These are phyloP conservation scores for Cebus imitator DNA, from an alignment of 2,113 vertebrate genomes.

Conservation along the genomic window DNA sequence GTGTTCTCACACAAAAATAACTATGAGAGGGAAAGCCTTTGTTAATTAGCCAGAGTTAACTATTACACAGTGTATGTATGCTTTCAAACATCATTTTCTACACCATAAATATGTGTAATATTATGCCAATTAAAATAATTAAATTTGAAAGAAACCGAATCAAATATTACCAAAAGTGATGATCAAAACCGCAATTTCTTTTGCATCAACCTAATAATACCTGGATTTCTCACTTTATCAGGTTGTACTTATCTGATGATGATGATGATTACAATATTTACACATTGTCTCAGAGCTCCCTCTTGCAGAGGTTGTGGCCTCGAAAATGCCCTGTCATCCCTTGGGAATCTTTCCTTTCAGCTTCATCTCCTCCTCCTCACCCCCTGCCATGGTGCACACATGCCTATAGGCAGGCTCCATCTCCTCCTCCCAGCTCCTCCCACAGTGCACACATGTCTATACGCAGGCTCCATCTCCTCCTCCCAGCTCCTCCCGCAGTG, in stretches of 20 bases:
- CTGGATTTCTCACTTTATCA: neutral
- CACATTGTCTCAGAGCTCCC: neutral
- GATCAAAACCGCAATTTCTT: no score
- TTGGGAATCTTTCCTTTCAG: neutral
- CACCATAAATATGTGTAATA: neutral
- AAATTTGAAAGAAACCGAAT: neutral
- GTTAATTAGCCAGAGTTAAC: neutral
- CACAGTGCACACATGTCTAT: no score
- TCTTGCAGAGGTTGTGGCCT: neutral
- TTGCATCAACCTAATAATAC: no score
- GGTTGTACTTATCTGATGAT: neutral
- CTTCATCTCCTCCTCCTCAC: rapidly evolving
- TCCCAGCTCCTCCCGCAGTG: rapidly evolving
- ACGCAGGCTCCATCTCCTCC: neutral
- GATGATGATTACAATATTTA: neutral
- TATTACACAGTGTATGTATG: neutral
- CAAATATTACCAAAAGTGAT: no score
- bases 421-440: no score
- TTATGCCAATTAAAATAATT: neutral
- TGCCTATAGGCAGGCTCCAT: neutral
- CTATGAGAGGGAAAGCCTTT: neutral
- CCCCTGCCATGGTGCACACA: neutral
- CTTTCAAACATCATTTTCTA: neutral
- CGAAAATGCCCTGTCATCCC: neutral
- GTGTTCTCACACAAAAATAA: neutral